Conservation (phyloP, 2,113 vertebrate genomes). For the Taurulus bubalis region DNA sequence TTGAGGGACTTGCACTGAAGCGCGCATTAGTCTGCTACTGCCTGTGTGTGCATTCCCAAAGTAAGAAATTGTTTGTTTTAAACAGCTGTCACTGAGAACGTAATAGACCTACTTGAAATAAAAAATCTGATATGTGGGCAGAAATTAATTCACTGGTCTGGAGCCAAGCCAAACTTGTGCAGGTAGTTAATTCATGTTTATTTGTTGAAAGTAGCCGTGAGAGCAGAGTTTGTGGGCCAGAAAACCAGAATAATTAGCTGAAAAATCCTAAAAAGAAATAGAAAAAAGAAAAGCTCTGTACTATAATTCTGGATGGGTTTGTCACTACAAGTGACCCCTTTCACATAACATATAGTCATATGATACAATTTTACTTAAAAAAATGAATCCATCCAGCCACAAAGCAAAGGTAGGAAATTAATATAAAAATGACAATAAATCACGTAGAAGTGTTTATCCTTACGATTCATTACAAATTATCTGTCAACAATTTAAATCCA, state of each 20-base stretch:
- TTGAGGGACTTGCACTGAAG: neutral
- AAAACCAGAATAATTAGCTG: neutral
- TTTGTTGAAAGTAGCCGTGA: neutral
- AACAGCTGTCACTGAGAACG: neutral
- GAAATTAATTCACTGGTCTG: neutral
- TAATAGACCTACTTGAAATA: neutral
- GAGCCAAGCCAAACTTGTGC: neutral
- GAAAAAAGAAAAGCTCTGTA: neutral
- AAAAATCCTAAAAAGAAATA: neutral
- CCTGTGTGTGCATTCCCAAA: neutral
- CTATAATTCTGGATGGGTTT: neutral
- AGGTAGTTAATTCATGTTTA: conserved; percentile 1
- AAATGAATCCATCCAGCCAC: neutral
- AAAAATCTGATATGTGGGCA: neutral
- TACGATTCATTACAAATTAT: neutral
- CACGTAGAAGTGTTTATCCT: neutral
- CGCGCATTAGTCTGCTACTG: neutral
- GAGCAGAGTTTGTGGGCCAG: neutral
- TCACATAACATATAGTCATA: neutral
- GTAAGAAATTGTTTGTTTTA: neutral
- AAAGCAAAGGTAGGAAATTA: neutral
- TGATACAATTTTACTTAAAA: neutral
- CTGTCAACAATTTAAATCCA: neutral
- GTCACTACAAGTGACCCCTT: neutral
- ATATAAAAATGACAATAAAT: neutral